Base-by-base conservation (phyloP, 2,797 vertebrate genomes). In the Cynodonichthys magdalenae region DNA sequence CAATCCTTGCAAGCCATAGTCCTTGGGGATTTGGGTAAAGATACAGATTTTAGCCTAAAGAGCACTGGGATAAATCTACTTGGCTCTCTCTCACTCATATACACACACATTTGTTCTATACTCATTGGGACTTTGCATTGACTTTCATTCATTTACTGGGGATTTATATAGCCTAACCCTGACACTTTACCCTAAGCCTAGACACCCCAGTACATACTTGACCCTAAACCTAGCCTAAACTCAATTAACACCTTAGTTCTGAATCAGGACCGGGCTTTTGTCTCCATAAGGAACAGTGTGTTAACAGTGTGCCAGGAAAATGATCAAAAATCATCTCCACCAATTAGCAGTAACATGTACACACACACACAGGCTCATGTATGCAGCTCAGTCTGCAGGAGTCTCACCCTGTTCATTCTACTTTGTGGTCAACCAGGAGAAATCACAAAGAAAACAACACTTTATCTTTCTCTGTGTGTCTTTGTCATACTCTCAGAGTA, bases 1-100 rank as follows among this genome's bases (percentile, higher is more conserved):
- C 87, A 89, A 91, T 91, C 87, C 89, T 80, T 84, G 79, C 84
- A 85, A 63, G 24, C 87, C n/a, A n/a, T n/a, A 90, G 89, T 90
- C 86, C 75, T 5, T 84, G 83, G 78, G 77, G 12, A 12, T 12
- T 39, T 39, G 81, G 82, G 75, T 80, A 84, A 73, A 89, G 87
- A 90, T 88, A 88, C 71, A 79, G 83, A 86, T 81, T 84, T 84
- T 78, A 89, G 84, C 61, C 70, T 88, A 88, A 89, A 83, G 80
- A 90, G 69, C 82, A 69, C 80, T 80, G 83, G 90, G 69, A 27
- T 86, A 80, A 85, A 85, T 90, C 81, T 81, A 82, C 63, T 83
- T 81, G 71, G 78, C 75, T 59, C 79, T 78, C 82, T 70, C 63
- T 1, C 29, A 15, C 19, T 4, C 18, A 71, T 66, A 45, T 74